These are phyloP conservation scores for Neoseiulus cucumeris DNA, from an alignment of 1,140 invertebrate genomes.

Conservation along the genomic window DNA sequence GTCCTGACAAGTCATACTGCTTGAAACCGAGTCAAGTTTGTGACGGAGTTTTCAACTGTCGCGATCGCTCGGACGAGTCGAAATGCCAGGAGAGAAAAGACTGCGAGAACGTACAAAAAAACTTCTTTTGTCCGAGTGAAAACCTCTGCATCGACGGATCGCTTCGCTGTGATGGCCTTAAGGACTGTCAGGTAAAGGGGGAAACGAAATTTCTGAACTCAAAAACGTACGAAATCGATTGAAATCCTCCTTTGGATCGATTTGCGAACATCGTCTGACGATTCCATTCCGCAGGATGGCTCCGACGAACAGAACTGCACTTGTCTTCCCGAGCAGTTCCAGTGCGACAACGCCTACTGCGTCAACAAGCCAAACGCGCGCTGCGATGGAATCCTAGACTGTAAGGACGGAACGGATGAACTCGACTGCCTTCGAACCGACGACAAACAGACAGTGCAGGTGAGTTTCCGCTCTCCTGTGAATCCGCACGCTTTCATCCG, in stretches of 20 bases:
- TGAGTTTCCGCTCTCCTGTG: background rate
- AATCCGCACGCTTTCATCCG: too few relatives aligned
- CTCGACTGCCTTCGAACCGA: background rate
- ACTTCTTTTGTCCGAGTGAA: background rate
- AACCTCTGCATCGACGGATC: background rate
- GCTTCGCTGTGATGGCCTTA: background rate
- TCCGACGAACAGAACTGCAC: background rate
- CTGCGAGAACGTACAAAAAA: conserved; percentile 6
- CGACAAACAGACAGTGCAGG: background rate
- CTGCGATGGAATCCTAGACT: conserved; percentile 5
- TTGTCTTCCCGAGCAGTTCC: background rate
- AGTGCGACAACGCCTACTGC: conserved; percentile 1
- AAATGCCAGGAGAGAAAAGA: background rate
- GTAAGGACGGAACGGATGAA: background rate
- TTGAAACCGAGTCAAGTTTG: background rate
- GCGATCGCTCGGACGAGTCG: background rate
- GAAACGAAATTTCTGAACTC: too few relatives aligned
- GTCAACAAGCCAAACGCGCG: background rate
- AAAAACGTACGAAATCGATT: too few relatives aligned
- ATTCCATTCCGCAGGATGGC: background rate
- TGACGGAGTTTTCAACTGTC: conserved; percentile 2
- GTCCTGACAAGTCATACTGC: conserved; percentile 2
- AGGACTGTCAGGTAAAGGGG: background rate
- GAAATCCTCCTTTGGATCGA: too few relatives aligned
- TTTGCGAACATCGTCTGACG: too few relatives aligned